These are phyloP conservation scores for Antheraea yamamai DNA, from an alignment of 2,888 invertebrate genomes.

Conservation along the genomic window DNA sequence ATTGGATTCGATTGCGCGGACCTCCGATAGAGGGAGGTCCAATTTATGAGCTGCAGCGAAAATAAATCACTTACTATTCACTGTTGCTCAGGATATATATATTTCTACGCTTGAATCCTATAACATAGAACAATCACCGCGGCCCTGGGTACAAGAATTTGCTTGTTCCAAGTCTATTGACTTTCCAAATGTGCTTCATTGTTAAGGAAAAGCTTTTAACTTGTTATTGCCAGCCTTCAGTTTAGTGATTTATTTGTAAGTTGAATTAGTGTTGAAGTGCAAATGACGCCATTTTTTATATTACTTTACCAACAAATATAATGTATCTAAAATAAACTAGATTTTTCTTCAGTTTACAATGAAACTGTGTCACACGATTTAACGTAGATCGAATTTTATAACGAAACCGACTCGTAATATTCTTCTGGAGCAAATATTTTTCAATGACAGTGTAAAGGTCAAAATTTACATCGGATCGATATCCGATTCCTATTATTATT, in stretches of 20 bases:
- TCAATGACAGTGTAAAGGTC: no score
- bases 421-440: not conserved
- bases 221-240: not conserved
- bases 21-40: not conserved
- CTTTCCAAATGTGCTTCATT: slow-evolving; percentile 49
- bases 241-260: not conserved
- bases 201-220: slow-evolving; percentile 23
- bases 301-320: not conserved
- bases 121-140: not conserved
- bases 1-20: not conserved
- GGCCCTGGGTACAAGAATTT: not conserved
- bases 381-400: not conserved
- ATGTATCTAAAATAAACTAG: no score
- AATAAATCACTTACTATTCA: not conserved
- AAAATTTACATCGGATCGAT: no score
- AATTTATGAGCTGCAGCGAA: not conserved
- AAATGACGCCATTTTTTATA: not conserved
- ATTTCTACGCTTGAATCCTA: not conserved
- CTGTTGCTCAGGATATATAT: not conserved
- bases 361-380: no score
- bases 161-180: slow-evolving; percentile 33
- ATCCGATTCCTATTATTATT: no score
- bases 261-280: not conserved
- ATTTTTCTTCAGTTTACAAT: not conserved
- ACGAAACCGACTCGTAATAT: not conserved